Base-by-base conservation (phyloP, 23 tunicate species). In the Trididemnum nubilum region DNA sequence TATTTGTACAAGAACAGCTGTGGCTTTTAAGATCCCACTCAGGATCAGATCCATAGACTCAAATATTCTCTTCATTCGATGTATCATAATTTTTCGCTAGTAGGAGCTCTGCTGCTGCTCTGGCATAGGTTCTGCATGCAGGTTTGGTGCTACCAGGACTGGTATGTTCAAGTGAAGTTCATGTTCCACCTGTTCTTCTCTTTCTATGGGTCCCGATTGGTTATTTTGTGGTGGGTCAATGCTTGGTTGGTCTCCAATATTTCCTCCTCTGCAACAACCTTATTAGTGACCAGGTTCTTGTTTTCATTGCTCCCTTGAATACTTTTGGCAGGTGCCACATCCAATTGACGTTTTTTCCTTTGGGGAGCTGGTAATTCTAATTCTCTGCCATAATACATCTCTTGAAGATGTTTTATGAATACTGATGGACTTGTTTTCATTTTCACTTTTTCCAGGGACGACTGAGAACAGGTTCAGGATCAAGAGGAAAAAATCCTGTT, bases 401-500 rank as follows among this genome's bases (percentile, higher is more conserved):
- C 67, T 32, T 54, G 39, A 52, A 77, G 38, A 54, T 54, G 66
- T 38, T 24, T 21, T 3, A 77, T 24, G 38, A 77, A 31, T 4
- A 57, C 81, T 54, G 39, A 77, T 32, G 59, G 79, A 73, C 38
- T 80, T 35, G 29, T 30, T 80, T 32, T 78, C 83, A 69, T 69
- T 23, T 69, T 69, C 75, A 30, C 2, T 31, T 22, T 31, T 7
- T 37, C 58, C 29, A 12, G 78, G 78, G 81, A 29, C 81, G 65
- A 77, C 36, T 77, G 4, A 77, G 38, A 2, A 77, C 81, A 30
- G 65, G 81, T 51, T 77, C 51, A 3, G 67, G 67, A 77, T 77
- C 67, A 77, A 77, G 81, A 37, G 81, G 67, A 54, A 77, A 77
- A 52, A 51, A 9, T 77, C 81, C 67, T 32, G 67, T 77, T 37